Evolutionary conservation across 2,797 vertebrate genomes (phyloP), one percentile per base, ranked within the genome.

Genomic region (Percopsis omiscomaycus): DNA sequence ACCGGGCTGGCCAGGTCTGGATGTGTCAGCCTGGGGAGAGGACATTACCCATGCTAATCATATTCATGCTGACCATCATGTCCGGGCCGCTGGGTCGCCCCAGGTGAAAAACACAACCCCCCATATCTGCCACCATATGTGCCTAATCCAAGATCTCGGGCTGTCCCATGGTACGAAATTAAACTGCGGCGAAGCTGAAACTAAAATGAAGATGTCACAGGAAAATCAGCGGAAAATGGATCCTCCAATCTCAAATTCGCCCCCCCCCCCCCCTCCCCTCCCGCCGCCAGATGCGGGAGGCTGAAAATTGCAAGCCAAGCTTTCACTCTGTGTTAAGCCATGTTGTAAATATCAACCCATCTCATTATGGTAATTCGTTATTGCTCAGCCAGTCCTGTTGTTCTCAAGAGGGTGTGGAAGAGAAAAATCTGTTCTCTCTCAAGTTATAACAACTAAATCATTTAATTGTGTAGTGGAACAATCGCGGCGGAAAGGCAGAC

Each of bases 361-460:
- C 70, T 85, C 75, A 81, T 84, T 82, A 84, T 37, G 64, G 68
- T 73, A 75, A 79, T 73, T 61, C 72, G 56, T 74, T 72, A 73
- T 59, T 73, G 69, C 68, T 66, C 67, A 54, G 57, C 57, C 60
- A 8, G 64, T 66, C 66, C 52, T 58, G 66, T 68, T 66, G 65
- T 61, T 84, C 68, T 66, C 28, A 3, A 46, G 11, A 46, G 55
- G 66, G 42, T 42, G 53, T 61, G 42, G 30, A 11, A 45, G 32
- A 48, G 46, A 52, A 59, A 64, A 83, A 84, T 71, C 70, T 68
- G 71, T 66, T 84, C 77, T 61, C 70, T 78, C 78, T 87, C 75
- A 79, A 79, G 66, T 74, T 79, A 75, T 85, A 86, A 84, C 74
- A 84, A 85, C 74, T 79, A 81, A 87, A 84, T 83, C 53, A 68